Base-by-base conservation (phyloP, 2,888 invertebrate species). In the Fabriciana adippe region DNA sequence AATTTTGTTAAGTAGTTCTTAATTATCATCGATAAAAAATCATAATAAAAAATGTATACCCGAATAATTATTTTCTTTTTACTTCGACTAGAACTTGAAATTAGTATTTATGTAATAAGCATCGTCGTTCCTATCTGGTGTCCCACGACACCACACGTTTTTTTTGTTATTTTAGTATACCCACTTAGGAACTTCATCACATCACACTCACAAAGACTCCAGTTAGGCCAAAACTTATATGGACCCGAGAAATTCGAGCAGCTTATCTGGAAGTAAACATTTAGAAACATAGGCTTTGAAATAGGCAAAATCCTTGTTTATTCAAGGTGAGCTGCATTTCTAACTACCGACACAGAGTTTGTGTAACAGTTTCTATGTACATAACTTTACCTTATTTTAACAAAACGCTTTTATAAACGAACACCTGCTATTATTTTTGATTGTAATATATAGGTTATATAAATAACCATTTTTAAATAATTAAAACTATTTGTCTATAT, bases 301-400 rank as follows among this genome's bases (percentile, higher is more conserved):
- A 87, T 87, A 87, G 85, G 81, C 81, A 85, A 84, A 87, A 84
- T 85, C 83, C 82, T 80, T 81, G 85, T 85, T 84, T 85, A 79
- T 81, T 83, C 82, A 81, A 82, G 78, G 72, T 72, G 73, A 72
- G 66, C 69, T 80, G 78, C 79, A 78, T 79, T 82, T 82, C 76
- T 76, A 75, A 79, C 77, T 78, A 75, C 74, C 66, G 77, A 77
- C 81, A 79, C 79, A 77, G 73, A 74, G 72, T 68, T 74, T 79
- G 81, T 68, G 79, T 81, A 79, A 60, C 57, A 50, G 73, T 69
- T 72, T 73, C 74, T 64, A 75, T 68, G 65, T 68, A 71, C 67
- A 26, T 26, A 26, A 26, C 61, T 72, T 70, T 63, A 62, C 54
- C 51, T 64, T 69, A 72, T 68, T 67, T 68, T 59, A 67, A 67